phyloP scores from a whole-genome alignment of 2,113 vertebrate genomes.

The Proteles cristata region DNA sequence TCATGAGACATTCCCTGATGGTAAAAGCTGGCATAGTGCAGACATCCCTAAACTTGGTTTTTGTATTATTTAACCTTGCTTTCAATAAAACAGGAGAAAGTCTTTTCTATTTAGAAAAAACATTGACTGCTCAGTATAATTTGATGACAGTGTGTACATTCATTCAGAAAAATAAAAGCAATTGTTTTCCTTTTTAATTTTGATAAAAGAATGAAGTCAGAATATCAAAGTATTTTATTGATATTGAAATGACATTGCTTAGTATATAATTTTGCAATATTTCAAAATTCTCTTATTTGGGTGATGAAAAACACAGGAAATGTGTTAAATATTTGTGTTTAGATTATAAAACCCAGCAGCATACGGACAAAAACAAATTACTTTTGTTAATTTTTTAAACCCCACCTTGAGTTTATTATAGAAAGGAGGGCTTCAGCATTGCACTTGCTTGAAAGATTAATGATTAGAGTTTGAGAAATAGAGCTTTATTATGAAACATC shows the following conservation, averaged over 20 bases:
- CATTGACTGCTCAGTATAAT: neutral
- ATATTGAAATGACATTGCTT: neutral
- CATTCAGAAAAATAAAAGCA: conserved; percentile 35
- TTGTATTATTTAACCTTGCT: conserved; percentile 36
- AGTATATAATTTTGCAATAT: neutral
- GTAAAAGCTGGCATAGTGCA: neutral
- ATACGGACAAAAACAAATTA: conserved; percentile 32
- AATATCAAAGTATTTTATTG: neutral
- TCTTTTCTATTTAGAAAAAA: conserved; percentile 32
- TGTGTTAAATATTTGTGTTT: conserved; percentile 53
- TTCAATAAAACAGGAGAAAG: neutral
- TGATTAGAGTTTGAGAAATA: neutral
- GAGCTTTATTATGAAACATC: neutral
- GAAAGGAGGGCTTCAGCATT: neutral
- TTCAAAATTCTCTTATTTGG: neutral
- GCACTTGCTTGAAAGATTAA: neutral
- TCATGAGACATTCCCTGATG: conserved; percentile 11
- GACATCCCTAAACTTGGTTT: conserved; percentile 44
- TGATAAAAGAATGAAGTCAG: conserved; percentile 11
- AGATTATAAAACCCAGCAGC: conserved; percentile 30
- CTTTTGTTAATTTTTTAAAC: conserved; percentile 16
- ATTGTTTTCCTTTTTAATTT: neutral
- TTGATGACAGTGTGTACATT: neutral
- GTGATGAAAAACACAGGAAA: neutral
- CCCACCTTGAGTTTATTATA: conserved; percentile 4